A percentile compares a stretch with the other conserved stretches of the same genome.
Evolutionary conservation across 2,888 invertebrate genomes (phyloP).

Genomic region (Onthophagus sagittarius): DNA sequence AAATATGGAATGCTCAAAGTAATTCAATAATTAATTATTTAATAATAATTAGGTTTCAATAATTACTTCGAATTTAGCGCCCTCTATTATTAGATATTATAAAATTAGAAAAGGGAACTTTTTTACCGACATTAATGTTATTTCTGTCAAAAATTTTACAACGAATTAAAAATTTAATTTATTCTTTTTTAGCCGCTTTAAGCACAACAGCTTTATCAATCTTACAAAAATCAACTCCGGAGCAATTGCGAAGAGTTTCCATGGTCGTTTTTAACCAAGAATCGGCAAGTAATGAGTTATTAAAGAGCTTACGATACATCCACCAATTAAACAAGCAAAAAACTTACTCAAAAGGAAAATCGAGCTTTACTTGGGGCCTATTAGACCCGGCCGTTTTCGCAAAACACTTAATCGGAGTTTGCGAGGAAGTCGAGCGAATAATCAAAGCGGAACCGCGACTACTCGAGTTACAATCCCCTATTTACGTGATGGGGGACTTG

Average conservation of each 20-base stretch:
- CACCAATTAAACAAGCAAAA: slow-evolving; percentile 38
- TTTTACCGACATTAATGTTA: too few species aligned
- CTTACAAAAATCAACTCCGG: slow-evolving; percentile 18
- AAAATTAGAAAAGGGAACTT: too few species aligned
- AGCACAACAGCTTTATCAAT: slow-evolving; percentile 19
- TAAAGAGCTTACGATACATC: slow-evolving; percentile 54
- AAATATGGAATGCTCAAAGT: slow-evolving; percentile 51
- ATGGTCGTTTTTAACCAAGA: slow-evolving; percentile 54
- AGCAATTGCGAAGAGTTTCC: slow-evolving; percentile 39
- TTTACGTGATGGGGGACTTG: slow-evolving; percentile 62
- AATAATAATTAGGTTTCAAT: too few species aligned
- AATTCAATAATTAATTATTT: slow-evolving; percentile 6
- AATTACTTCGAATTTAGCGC: too few species aligned
- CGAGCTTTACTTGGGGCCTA: slow-evolving; percentile 40
- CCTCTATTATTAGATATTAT: too few species aligned
- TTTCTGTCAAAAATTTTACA: too few species aligned
- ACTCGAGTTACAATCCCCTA: slow-evolving; percentile 53
- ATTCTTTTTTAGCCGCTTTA: slow-evolving; percentile 40
- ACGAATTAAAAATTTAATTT: too few species aligned
- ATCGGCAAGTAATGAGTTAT: slow-evolving; percentile 56
- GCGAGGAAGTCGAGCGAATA: slow-evolving; percentile 50
- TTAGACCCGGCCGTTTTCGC: slow-evolving; percentile 45
- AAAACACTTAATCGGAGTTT: slow-evolving; percentile 53
- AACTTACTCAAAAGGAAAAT: slow-evolving; percentile 26
- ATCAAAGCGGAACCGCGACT: slow-evolving; percentile 53